Conservation (phyloP, 2,888 invertebrate species). For the Acronicta aceris region DNA sequence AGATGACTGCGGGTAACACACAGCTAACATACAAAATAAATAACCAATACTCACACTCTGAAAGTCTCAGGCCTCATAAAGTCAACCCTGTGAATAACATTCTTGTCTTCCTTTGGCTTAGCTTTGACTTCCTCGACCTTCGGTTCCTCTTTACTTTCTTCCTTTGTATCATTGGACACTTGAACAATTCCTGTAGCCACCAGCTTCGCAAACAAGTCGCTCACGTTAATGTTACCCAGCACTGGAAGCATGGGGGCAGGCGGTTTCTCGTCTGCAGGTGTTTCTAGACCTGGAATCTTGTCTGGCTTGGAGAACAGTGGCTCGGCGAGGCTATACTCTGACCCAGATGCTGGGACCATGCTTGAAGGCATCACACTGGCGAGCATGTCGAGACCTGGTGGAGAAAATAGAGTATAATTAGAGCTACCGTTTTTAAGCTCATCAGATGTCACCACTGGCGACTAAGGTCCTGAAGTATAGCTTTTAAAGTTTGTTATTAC, state of each 20-base stretch:
- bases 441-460: no score
- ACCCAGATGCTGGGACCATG: slow-evolving; percentile 88
- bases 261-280: slow-evolving; percentile 73
- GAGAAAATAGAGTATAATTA: not conserved
- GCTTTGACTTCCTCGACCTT: slow-evolving; percentile 62
- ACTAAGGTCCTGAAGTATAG: no score
- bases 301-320: slow-evolving; percentile 72
- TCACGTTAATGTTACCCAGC: slow-evolving; percentile 91
- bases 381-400: slow-evolving; percentile 90
- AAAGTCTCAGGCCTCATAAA: slow-evolving; percentile 92
- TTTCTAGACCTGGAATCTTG: slow-evolving; percentile 80
- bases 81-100: slow-evolving; percentile 90
- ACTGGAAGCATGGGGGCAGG: slow-evolving; percentile 62
- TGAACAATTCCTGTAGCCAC: slow-evolving; percentile 92
- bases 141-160: slow-evolving; percentile 61
- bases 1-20: no score
- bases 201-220: slow-evolving; percentile 95
- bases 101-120: slow-evolving; percentile 74
- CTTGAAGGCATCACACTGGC: slow-evolving; percentile 91
- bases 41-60: slow-evolving; percentile 89
- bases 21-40: not conserved
- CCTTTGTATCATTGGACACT: slow-evolving; percentile 63
- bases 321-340: slow-evolving; percentile 88
- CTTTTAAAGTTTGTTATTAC: no score
- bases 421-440: no score